Conservation (phyloP, 2,888 invertebrate species). For the Lithophane leautieri region DNA sequence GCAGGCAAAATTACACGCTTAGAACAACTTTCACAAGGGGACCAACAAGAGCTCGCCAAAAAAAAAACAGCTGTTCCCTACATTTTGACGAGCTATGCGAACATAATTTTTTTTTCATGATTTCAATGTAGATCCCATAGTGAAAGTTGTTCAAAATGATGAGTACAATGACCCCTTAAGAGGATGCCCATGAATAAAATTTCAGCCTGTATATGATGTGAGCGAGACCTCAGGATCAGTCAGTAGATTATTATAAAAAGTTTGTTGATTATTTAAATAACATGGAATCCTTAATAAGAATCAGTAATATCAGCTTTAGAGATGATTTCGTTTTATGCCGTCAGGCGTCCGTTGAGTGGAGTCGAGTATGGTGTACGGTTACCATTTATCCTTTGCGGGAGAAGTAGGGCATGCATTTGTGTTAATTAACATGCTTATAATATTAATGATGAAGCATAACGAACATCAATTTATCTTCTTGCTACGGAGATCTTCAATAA, state of each 20-base stretch:
- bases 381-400: slow-evolving; percentile 24
- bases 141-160: too few species aligned
- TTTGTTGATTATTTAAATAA: not conserved
- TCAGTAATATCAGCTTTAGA: slow-evolving; percentile 18
- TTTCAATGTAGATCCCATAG: too few species aligned
- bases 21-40: too few species aligned
- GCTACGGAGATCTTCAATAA: not conserved
- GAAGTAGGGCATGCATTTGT: slow-evolving; percentile 30
- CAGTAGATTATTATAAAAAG: not conserved
- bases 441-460: not conserved
- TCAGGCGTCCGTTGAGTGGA: slow-evolving; percentile 11
- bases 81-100: too few species aligned
- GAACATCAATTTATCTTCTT: not conserved
- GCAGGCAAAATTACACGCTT: too few species aligned
- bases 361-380: slow-evolving; percentile 6
- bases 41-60: too few species aligned
- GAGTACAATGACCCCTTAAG: too few species aligned
- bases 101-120: too few species aligned
- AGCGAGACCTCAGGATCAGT: not conserved
- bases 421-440: slow-evolving; percentile 16
- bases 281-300: slow-evolving; percentile 5
- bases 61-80: too few species aligned
- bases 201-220: not conserved
- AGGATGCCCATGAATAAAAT: too few species aligned
- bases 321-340: slow-evolving; percentile 25